Evolutionary conservation across 2,113 vertebrate genomes (phyloP).

Genomic region (Zeus faber): DNA sequence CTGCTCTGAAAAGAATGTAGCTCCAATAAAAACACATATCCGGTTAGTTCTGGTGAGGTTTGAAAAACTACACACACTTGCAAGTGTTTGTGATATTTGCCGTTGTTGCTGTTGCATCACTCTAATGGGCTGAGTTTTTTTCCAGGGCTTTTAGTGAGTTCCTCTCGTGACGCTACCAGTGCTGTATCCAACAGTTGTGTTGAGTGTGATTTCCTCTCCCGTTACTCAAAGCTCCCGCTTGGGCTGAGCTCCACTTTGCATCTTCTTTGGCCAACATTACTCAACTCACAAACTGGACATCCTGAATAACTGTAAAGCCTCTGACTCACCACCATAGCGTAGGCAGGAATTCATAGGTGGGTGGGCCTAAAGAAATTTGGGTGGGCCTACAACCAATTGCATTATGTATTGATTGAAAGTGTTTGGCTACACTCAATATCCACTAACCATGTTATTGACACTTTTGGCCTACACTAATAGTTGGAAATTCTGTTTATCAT

Average conservation of each 20-base stretch:
- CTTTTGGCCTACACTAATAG: too few species aligned
- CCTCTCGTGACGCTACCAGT: slow-evolving; percentile 7
- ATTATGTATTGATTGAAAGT: too few species aligned
- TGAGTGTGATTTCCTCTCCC: slow-evolving; percentile 46
- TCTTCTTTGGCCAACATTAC: slow-evolving; percentile 3
- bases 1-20: background rate
- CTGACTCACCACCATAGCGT: too few species aligned
- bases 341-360: too few species aligned
- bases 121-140: slow-evolving; percentile 2
- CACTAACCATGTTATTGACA: too few species aligned
- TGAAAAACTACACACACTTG: too few species aligned
- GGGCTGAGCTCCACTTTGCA: background rate
- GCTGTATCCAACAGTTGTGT: slow-evolving; percentile 34
- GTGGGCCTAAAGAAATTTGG: too few species aligned
- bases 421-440: too few species aligned
- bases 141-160: slow-evolving; percentile 21
- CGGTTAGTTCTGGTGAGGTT: background rate
- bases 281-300: slow-evolving; percentile 13
- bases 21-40: background rate
- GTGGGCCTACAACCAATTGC: too few species aligned
- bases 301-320: slow-evolving; percentile 20
- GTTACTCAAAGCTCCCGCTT: slow-evolving; percentile 22
- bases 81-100: too few species aligned
- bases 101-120: background rate
- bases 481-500: too few species aligned